Conservation (phyloP, 1,140 invertebrate species). For the Acarapis woodi region DNA sequence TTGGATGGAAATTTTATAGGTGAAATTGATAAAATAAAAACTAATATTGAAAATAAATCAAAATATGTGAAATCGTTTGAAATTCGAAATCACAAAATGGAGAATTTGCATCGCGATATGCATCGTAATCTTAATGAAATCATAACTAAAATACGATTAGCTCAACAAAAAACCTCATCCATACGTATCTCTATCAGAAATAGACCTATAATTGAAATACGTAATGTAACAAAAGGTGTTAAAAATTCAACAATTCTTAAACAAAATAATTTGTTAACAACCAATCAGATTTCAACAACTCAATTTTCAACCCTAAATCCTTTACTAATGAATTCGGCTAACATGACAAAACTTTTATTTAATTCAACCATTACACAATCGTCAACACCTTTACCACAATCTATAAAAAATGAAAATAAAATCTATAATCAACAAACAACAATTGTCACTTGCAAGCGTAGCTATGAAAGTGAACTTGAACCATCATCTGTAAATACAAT, state of each 20-base stretch:
- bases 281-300: too few relatives aligned
- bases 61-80: constrained; percentile 11
- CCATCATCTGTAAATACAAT: constrained; percentile 37
- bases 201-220: too few relatives aligned
- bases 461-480: constrained; percentile 30
- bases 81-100: constrained; percentile 11
- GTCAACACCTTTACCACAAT: too few relatives aligned
- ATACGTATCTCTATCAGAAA: constrained; percentile 53
- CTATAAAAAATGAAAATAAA: too few relatives aligned
- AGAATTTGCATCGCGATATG: constrained; percentile 18
- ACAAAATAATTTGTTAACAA: too few relatives aligned
- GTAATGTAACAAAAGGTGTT: too few relatives aligned
- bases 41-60: constrained; percentile 12
- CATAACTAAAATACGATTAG: constrained; percentile 37
- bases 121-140: constrained; percentile 29
- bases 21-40: constrained; percentile 20
- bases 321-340: too few relatives aligned
- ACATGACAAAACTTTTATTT: too few relatives aligned
- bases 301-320: too few relatives aligned
- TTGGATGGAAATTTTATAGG: constrained; percentile 13
- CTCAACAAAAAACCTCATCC: constrained; percentile 43
- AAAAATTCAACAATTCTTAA: too few relatives aligned
- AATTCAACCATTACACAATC: too few relatives aligned
- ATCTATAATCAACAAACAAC: too few relatives aligned
- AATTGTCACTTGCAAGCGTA: constrained; percentile 32